Conservation (phyloP, 1,140 invertebrate genomes). For the Triops cancriformis region DNA sequence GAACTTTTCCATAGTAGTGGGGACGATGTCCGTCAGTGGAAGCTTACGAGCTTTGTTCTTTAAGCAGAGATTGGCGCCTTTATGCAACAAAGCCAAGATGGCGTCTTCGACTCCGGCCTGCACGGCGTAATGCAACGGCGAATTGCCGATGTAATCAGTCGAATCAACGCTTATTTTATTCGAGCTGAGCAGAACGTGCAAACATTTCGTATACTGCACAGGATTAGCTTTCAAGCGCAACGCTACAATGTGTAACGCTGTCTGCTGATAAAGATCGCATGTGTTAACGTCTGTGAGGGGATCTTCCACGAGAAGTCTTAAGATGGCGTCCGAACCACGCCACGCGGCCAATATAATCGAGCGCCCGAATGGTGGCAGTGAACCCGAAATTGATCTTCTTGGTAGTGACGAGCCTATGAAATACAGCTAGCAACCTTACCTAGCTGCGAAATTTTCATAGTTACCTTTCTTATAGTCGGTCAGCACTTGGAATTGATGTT, state of each 20-base stretch:
- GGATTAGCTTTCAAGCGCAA: neutral
- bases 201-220: neutral
- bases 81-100: conserved; percentile 50
- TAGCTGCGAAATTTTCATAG: too few species aligned
- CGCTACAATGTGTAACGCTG: neutral
- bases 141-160: conserved; percentile 59
- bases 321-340: neutral
- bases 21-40: conserved; percentile 57
- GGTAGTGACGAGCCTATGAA: neutral
- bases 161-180: conserved; percentile 41
- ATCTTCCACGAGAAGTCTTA: neutral
- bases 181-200: neutral
- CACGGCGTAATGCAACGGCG: conserved; percentile 70
- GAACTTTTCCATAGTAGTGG: conserved; percentile 54
- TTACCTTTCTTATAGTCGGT: too few species aligned
- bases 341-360: neutral
- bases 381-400: neutral
- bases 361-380: neutral
- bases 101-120: conserved; percentile 38
- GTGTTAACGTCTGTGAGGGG: neutral
- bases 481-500: neutral
- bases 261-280: neutral
- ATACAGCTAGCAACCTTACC: too few species aligned
- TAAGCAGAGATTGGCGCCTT: conserved; percentile 60
- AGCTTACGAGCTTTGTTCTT: conserved; percentile 56